These are phyloP conservation scores for Ectemnius cavifrons DNA, from an alignment of 2,888 invertebrate genomes.

Conservation along the genomic window DNA sequence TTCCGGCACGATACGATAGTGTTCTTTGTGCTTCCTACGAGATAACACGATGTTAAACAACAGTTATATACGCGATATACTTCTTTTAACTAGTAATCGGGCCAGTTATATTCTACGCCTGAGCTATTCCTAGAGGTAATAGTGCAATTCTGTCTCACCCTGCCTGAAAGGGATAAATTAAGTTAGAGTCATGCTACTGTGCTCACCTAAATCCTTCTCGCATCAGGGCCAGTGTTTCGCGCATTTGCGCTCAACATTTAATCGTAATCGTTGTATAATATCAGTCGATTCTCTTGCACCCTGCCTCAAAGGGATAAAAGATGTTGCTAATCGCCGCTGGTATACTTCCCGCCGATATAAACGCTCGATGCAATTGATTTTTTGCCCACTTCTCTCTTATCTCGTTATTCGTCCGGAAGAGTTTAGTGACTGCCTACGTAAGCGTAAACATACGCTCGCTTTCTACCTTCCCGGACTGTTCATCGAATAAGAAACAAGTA, in stretches of 20 bases:
- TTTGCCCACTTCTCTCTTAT: no score
- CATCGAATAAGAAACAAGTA: no score
- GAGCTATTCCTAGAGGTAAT: constrained; percentile 49
- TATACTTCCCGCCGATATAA: no score
- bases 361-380: no score
- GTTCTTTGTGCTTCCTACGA: constrained; percentile 22
- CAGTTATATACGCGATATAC: constrained; percentile 20
- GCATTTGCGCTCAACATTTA: constrained; percentile 49
- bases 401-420: no score
- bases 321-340: constrained; percentile 58
- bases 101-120: constrained; percentile 63
- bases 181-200: constrained; percentile 70
- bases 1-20: constrained; percentile 15
- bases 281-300: constrained; percentile 67
- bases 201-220: constrained; percentile 66
- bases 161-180: constrained; percentile 70
- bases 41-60: constrained; percentile 26
- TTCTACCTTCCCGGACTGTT: no score
- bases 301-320: constrained; percentile 71
- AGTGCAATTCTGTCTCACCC: constrained; percentile 59
- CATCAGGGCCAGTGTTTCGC: constrained; percentile 61
- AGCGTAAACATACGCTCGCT: no score
- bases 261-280: constrained; percentile 66
- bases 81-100: constrained; percentile 48
- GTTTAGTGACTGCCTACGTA: no score